These are phyloP conservation scores for Zaprionus inermis DNA, from an alignment of 1,140 invertebrate genomes.

Conservation along the genomic window DNA sequence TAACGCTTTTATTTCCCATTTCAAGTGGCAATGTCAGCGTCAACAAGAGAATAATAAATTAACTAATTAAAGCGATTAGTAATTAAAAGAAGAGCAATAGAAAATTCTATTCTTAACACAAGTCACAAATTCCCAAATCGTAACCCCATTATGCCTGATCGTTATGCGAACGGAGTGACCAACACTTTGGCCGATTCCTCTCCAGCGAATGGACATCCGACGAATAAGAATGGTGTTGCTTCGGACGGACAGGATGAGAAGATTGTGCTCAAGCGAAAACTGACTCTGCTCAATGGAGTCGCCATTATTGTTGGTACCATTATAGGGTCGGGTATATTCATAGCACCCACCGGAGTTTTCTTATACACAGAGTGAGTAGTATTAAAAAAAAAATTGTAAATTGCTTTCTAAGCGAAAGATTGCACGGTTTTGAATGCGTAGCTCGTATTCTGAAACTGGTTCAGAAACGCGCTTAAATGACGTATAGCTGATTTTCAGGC, in stretches of 20 bases:
- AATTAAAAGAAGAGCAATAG: neutral
- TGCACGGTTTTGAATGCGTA: neutral
- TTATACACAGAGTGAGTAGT: slow-evolving; percentile 86
- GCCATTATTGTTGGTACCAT: slow-evolving; percentile 94
- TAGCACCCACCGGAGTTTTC: slow-evolving; percentile 91
- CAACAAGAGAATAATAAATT: slow-evolving; percentile 15
- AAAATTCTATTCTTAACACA: neutral
- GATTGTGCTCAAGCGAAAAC: slow-evolving; percentile 91
- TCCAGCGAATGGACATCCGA: slow-evolving; percentile 21
- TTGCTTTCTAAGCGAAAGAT: neutral
- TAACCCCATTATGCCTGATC: slow-evolving; percentile 62
- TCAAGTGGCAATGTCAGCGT: slow-evolving; percentile 62
- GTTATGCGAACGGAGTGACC: slow-evolving; percentile 77
- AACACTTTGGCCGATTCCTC: slow-evolving; percentile 60
- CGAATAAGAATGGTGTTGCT: neutral
- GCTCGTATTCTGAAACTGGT: neutral
- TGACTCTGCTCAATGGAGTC: slow-evolving; percentile 93
- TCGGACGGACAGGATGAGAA: slow-evolving; percentile 58
- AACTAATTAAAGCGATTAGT: neutral
- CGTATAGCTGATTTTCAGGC: neutral
- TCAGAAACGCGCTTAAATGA: neutral
- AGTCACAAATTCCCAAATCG: neutral
- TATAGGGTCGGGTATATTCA: slow-evolving; percentile 93
- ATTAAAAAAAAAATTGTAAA: neutral
- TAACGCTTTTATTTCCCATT: slow-evolving; percentile 10